Evolutionary conservation across 2,888 invertebrate genomes (phyloP).

Genomic region (Apamea crenata): DNA sequence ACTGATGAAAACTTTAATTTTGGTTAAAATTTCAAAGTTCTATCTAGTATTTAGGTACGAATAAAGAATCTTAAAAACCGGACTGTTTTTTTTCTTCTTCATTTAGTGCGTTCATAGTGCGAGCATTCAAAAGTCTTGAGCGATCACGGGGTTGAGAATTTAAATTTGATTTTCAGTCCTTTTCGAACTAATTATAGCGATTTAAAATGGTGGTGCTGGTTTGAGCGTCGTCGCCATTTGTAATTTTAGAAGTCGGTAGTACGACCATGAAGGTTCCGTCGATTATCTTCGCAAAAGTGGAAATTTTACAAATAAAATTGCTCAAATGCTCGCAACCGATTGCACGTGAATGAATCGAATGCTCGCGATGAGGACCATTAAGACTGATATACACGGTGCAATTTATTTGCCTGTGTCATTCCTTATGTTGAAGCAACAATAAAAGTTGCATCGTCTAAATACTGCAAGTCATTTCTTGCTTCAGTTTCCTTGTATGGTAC

Average conservation of each 20-base stretch:
- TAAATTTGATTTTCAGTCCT: neutral
- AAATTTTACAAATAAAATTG: neutral
- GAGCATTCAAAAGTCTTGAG: neutral
- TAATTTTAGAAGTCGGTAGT: neutral
- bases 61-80: slow-evolving; percentile 19
- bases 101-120: neutral
- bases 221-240: neutral
- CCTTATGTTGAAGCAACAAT: neutral
- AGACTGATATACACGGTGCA: neutral
- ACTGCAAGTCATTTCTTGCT: slow-evolving; percentile 11
- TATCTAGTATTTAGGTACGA: slow-evolving; percentile 27
- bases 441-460: neutral
- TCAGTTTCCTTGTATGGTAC: neutral
- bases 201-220: neutral
- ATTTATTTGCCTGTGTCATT: neutral
- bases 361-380: neutral
- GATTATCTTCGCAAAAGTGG: neutral
- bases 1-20: neutral
- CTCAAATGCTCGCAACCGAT: neutral
- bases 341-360: neutral
- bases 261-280: neutral
- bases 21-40: neutral
- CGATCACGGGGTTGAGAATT: neutral
- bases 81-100: neutral
- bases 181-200: neutral